Evolutionary conservation across 53 echinoderm and acorn worm species (phyloP), one percentile per base, ranked within the genome.

Genomic region (Holothuria scabra): DNA sequence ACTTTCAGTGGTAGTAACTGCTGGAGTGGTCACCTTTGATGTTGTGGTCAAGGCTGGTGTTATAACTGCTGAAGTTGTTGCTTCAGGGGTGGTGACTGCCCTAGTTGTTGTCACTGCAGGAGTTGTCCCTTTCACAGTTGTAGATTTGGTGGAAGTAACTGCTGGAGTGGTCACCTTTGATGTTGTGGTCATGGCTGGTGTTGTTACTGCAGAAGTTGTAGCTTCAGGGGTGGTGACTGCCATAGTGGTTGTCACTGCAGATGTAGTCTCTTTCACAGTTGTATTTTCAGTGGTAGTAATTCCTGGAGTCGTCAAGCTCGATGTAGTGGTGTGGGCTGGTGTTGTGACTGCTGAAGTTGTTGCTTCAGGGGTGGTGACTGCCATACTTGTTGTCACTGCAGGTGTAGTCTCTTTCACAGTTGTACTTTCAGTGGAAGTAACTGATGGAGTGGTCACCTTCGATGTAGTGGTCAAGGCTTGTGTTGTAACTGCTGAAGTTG

Each of bases 131-230:
- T 35, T 6, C 3, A 3, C 6, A 4, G 35, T 35, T 3, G 35
- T 35, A 35, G 3, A 4, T 6, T 4, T 35, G 6, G 35, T 35
- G 35, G 35, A 4, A 35, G 35, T 35, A 35, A 35, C 35, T 3
- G 28, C 49, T 78, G 78, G 58, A 56, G 35, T 35, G 35, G 35
- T 35, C 35, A 52, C 35, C 6, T 35, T 35, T 3, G 35, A 6
- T 35, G 35, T 35, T 35, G 3, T 35, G 35, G 35, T 35, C 35
- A 70, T 29, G 4, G 41, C 21, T 83, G 83, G 65, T 46, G 79
- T 79, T 41, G 86, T 64, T 13, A 82, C 60, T 48, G 82, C 8
- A 28, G 37, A 60, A 11, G 82, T 35, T 28, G 82, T 62, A 30
- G 63, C 46, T n/a, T 26, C 64, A 37, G 19, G 25, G 28, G 33